Evolutionary conservation across 2,888 invertebrate genomes (phyloP).

Genomic region (Ditylenchus weischeri): DNA sequence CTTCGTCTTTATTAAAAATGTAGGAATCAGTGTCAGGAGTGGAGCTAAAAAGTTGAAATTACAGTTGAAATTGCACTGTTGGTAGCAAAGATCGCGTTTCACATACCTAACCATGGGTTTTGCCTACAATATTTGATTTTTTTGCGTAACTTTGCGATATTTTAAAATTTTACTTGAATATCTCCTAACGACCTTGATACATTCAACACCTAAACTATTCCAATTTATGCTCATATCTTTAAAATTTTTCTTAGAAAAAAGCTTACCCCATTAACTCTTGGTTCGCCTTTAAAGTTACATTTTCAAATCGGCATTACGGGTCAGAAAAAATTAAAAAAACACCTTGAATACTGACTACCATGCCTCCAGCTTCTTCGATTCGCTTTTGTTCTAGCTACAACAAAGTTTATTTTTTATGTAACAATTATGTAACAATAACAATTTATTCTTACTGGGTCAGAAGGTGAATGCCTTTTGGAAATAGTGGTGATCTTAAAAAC

Average conservation of each 20-base stretch:
- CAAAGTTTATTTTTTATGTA: too few species aligned
- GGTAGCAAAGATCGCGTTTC: too few species aligned
- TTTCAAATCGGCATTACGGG: constrained; percentile 36
- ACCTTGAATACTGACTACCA: constrained; percentile 30
- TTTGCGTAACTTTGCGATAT: too few species aligned
- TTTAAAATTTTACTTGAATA: constrained; percentile 6
- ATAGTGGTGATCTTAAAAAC: constrained; percentile 28
- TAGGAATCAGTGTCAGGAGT: constrained; percentile 78
- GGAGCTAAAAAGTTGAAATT: constrained; percentile 62
- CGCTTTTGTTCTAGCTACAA: constrained; percentile 39
- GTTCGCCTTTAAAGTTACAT: constrained; percentile 34
- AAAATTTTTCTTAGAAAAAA: too few species aligned
- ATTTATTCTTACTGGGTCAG: constrained; percentile 23
- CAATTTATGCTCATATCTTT: too few species aligned
- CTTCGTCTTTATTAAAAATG: constrained; percentile 73
- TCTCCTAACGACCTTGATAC: constrained; percentile 51
- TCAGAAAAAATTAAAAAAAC: constrained; percentile 13
- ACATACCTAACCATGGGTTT: constrained; percentile 72
- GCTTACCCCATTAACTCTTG: constrained; percentile 49
- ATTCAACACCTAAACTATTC: constrained; percentile 36
- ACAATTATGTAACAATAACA: too few species aligned
- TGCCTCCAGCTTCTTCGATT: constrained; percentile 46
- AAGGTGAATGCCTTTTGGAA: constrained; percentile 27
- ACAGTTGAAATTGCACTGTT: too few species aligned
- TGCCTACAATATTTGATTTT: constrained; percentile 64